Base-by-base conservation (phyloP, 2,888 invertebrate genomes). In the Caenorhabditis sulstoni region DNA sequence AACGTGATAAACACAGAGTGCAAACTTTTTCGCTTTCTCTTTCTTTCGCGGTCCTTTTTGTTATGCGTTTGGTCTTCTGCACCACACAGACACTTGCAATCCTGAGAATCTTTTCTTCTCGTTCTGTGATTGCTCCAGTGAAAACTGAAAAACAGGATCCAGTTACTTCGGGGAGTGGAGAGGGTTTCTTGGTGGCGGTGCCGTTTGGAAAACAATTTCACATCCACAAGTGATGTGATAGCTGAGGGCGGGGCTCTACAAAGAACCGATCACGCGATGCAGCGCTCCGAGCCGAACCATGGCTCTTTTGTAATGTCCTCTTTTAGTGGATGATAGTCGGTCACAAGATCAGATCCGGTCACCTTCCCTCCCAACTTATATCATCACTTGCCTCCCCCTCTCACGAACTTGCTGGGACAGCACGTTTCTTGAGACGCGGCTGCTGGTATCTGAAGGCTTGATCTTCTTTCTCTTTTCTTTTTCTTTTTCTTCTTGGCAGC, bases 351-450 rank as follows among this genome's bases (percentile, higher is more conserved):
- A 11, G 12, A 41, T 14, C 41, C 2, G 12, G 41, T 14, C 41
- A 14, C 11, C 8, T 22, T 49, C 12, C 22, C 23, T 22, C 11
- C 18, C 47, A 7, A 7, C 29, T 7, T 7, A 29, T 29, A 29
- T 29, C 29, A 23, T 23, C 29, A 23, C 9, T 20, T 20, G 29
- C 29, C n/a, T 20, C 12, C 22, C 14, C 16, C 39, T 29, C 57
- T 22, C 70, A 71, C 64, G 71, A 71, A 71, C 62, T 62, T 18
- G 50, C 55, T 71, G 62, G 49, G 61, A 57, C 44, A 55, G 71
- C 71, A 71, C 71, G 71, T 71, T 64, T 64, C 18, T 44, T 11
- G 16, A 16, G n/a, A 29, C 41, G 41, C 41, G 41, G 12, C 41
- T 29, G 29, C 29, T 29, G 29, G 29, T 29, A 29, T 29, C 29